phyloP scores from a whole-genome alignment of 2,888 invertebrate species.

The Drosophila sordidula region DNA sequence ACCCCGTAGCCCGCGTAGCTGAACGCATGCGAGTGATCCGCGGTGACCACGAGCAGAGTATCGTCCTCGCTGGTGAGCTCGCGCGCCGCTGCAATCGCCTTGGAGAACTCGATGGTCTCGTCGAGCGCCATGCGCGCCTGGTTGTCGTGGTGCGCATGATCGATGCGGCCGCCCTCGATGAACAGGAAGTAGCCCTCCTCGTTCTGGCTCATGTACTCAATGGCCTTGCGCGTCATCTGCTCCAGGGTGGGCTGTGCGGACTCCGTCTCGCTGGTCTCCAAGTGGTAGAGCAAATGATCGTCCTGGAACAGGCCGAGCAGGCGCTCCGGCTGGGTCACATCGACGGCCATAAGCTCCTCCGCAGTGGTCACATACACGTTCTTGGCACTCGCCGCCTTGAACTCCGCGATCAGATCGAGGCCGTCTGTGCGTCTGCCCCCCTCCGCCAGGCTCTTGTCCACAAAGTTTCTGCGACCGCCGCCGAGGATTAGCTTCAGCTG shows the following conservation, averaged over 20 bases:
- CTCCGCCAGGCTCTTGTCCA: slow-evolving; percentile 86
- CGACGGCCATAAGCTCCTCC: slow-evolving; percentile 85
- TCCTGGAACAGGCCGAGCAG: slow-evolving; percentile 89
- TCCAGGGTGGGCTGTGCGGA: slow-evolving; percentile 88
- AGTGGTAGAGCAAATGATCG: slow-evolving; percentile 89
- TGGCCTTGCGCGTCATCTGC: slow-evolving; percentile 92
- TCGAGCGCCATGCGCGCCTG: slow-evolving; percentile 82
- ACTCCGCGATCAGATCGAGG: slow-evolving; percentile 88
- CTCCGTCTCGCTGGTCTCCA: slow-evolving; percentile 86
- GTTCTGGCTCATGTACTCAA: slow-evolving; percentile 88
- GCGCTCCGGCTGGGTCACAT: slow-evolving; percentile 86
- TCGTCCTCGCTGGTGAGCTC: slow-evolving; percentile 88
- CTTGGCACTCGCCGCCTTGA: slow-evolving; percentile 86
- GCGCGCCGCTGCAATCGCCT: slow-evolving; percentile 89
- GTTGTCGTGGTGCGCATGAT: slow-evolving; percentile 83
- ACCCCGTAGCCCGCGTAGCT: slow-evolving; percentile 90
- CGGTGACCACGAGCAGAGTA: slow-evolving; percentile 92
- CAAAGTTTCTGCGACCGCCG: slow-evolving; percentile 89
- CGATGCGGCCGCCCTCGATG: slow-evolving; percentile 88
- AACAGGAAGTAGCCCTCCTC: slow-evolving; percentile 92
- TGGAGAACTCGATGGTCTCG: slow-evolving; percentile 89
- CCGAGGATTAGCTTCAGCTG: slow-evolving; percentile 91
- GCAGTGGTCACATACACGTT: slow-evolving; percentile 86
- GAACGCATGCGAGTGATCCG: slow-evolving; percentile 93
- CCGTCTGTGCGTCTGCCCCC: slow-evolving; percentile 87